phyloP scores from a whole-genome alignment of 2,888 invertebrate genomes.

The Xestia rhomboidea region DNA sequence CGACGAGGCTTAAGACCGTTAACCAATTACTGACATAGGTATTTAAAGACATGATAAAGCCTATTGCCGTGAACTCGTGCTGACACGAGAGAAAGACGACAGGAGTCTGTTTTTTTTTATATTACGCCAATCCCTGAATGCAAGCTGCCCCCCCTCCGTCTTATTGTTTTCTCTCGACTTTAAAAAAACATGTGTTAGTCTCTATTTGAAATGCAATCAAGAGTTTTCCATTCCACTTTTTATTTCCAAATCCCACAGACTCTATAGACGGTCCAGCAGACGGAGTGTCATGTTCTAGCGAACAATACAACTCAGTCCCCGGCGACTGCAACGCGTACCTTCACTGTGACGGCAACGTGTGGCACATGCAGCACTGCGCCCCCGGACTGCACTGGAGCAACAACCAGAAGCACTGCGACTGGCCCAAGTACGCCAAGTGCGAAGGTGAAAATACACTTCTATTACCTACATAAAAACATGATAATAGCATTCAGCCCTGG shows the following conservation, averaged over 20 bases:
- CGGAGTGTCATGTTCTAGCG: constrained; percentile 77
- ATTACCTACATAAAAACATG: not conserved
- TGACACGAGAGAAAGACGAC: not conserved
- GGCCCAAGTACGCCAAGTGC: constrained; percentile 94
- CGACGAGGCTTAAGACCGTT: not conserved
- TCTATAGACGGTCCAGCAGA: constrained; percentile 68
- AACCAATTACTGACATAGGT: not conserved
- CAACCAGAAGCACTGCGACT: constrained; percentile 93
- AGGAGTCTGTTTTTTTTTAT: not conserved
- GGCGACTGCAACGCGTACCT: constrained; percentile 94
- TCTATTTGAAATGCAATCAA: not conserved
- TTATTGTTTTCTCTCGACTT: not conserved
- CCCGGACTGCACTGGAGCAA: constrained; percentile 96
- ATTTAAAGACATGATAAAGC: not conserved
- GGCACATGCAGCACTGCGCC: constrained; percentile 93
- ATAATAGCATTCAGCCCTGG: not conserved
- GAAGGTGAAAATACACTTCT: constrained; percentile 73
- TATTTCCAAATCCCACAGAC: constrained; percentile 25
- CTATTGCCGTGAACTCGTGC: not conserved
- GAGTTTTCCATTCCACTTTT: not conserved
- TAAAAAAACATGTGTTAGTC: not conserved
- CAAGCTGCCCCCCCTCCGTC: too few species aligned
- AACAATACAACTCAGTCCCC: constrained; percentile 90
- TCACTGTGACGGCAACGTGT: constrained; percentile 93
- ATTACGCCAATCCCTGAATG: not conserved